Percentiles rank a stretch among this genome's conserved stretches.
Evolutionary conservation across 2,888 invertebrate genomes (phyloP).

Genomic region (Troglohyphantes excavatus): DNA sequence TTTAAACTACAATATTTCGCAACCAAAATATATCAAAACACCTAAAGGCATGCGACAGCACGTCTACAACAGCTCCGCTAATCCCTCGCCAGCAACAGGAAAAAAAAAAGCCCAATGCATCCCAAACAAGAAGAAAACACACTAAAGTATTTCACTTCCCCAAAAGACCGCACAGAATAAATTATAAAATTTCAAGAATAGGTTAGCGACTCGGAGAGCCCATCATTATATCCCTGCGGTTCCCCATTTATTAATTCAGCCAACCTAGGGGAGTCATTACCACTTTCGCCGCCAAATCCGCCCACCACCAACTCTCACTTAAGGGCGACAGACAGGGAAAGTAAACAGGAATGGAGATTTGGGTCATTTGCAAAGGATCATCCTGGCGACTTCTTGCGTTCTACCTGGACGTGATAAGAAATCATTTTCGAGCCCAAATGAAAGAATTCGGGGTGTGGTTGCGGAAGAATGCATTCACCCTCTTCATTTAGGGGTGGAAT

Average conservation of each 20-base stretch:
- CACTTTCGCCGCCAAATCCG: constrained; percentile 13
- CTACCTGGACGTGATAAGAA: not conserved
- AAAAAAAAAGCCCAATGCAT: not conserved
- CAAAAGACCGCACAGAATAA: not conserved
- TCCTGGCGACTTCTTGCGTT: not conserved
- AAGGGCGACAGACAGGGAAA: constrained; percentile 8
- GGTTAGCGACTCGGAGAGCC: not conserved
- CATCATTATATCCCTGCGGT: not conserved
- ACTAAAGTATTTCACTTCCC: not conserved
- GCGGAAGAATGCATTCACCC: not conserved
- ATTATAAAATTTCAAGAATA: not conserved
- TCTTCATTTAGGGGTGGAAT: not conserved
- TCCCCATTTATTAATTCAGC: not conserved
- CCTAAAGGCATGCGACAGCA: not conserved
- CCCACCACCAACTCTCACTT: not conserved
- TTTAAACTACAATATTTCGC: not conserved
- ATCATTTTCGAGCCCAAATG: constrained; percentile 10
- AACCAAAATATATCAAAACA: not conserved
- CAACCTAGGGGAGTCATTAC: constrained; percentile 16
- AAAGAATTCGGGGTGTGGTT: constrained; percentile 33
- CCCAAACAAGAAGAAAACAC: not conserved
- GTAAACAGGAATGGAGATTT: not conserved
- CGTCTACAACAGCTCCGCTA: not conserved
- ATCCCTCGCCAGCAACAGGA: not conserved
- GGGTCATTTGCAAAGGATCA: constrained; percentile 13